Evolutionary conservation across 2,113 vertebrate genomes (phyloP).

Genomic region (Cynopterus brachyotis): DNA sequence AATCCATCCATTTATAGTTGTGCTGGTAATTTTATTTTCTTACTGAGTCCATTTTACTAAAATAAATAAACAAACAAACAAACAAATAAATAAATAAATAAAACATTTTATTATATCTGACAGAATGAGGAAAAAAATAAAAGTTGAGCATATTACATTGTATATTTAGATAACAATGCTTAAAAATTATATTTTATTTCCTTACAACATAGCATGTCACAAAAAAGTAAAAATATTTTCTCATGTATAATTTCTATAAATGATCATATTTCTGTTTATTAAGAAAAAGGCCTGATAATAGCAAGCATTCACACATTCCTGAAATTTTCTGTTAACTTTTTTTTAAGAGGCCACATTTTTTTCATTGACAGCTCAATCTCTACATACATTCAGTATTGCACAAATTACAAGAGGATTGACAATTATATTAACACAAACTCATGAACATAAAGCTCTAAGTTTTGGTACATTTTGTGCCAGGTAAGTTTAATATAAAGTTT

Average conservation of each 20-base stretch:
- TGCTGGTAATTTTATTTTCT: conserved; percentile 40
- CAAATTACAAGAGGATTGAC: conserved; percentile 47
- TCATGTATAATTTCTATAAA: conserved; percentile 73
- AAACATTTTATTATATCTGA: conserved; percentile 68
- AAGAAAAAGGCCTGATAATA: conserved; percentile 28
- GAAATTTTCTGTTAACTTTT: conserved; percentile 65
- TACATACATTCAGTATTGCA: conserved; percentile 58
- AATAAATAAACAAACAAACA: conserved; percentile 35
- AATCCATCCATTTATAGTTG: background rate
- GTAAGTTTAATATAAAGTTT: no score
- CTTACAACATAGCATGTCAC: conserved; percentile 50
- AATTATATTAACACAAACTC: conserved; percentile 44
- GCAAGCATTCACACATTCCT: conserved; percentile 44
- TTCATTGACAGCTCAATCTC: conserved; percentile 55
- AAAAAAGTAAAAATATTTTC: conserved; percentile 60
- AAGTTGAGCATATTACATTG: conserved; percentile 52
- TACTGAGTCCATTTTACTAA: conserved; percentile 74
- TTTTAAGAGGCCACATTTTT: background rate
- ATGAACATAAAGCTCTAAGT: background rate
- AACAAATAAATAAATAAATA: background rate
- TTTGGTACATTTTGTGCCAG: background rate
- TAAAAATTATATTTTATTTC: conserved; percentile 66
- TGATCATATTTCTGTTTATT: background rate
- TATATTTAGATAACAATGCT: conserved; percentile 23
- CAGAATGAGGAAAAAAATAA: conserved; percentile 78